Evolutionary conservation across 2,888 invertebrate species (phyloP), one percentile per base, ranked within the genome.

Genomic region (Julus scandinavius): DNA sequence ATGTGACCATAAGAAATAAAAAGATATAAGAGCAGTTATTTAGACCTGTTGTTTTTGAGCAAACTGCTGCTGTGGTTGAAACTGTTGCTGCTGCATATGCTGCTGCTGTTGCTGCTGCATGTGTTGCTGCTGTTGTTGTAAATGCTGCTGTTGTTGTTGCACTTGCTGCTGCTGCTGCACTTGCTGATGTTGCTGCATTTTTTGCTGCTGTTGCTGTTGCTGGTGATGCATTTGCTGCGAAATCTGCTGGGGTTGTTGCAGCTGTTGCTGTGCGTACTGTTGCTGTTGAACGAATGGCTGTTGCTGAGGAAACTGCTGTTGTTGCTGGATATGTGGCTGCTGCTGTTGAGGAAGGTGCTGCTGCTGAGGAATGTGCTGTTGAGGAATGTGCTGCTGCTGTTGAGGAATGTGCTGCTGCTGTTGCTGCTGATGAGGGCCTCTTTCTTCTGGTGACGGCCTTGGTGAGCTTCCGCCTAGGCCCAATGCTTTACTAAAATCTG

Each of bases 401-500:
- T 88, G 88, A 38, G 63, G 87, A 13, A 7, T 87, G 20, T 38
- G 83, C n/a, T 40, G 29, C 29, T 29, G 29, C 29, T 29, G 29
- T 20, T 83, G 50, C 15, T 63, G 54, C 41, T 87, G 87, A 58
- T 58, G 29, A 29, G 20, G 58, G 29, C 41, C 54, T 58, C 41
- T 29, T 38, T 20, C 20, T 41, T 40, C 54, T 41, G 88, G 88
- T 20, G 88, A 87, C n/a, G 89, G 88, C 29, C 88, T n/a, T 15
- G 87, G 89, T 1, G 89, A 87, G 13, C 63, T 63, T 15, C 89
- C 85, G 15, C 86, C 85, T 15, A 89, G 87, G 17, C 93, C 93
- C 90, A 93, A 91, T 20, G 93, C 93, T 90, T 92, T 90, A 89
- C 93, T 93, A 90, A 93, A 93, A 90, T 93, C 93, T 9, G 93